Evolutionary conservation across 1,140 invertebrate species (phyloP), one percentile per base, ranked within the genome.

Genomic region (Phocides pigmalion): DNA sequence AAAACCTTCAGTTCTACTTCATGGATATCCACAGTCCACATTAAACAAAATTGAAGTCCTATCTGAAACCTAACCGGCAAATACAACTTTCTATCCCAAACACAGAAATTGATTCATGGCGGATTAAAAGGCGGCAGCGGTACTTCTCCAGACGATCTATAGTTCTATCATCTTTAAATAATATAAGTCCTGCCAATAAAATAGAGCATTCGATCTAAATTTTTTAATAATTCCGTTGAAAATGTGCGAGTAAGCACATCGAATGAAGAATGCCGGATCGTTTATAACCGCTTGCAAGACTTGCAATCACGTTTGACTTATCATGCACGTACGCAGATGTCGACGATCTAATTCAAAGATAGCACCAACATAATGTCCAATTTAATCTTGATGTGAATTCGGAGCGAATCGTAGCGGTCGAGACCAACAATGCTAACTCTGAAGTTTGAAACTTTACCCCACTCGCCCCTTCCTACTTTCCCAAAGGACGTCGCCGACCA

Each of bases 401-500:
- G 49, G 62, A 65, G 62, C 62, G 62, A 81, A 76, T 75, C 72
- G 77, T 61, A 82, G 78, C 51, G 81, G 76, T 81, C 66, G 68
- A 72, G 68, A 68, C 73, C 76, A 80, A 82, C 78, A 84, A 69
- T 85, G 81, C 81, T 82, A 81, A 80, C 81, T 82, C 70, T 62
- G 76, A 82, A 87, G 80, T 87, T 85, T 78, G 76, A 70, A 85
- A 89, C 82, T 84, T 84, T 70, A 68, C 69, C 69, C 65, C 66
- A 44, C 42, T 32, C 28, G 54, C 62, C 46, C 65, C 58, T 64
- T 17, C 59, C 32, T 54, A 64, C 32, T 42, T 53, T 75, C 75
- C 76, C 76, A 62, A 62, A 78, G 76, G 82, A 79, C 72, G 51
- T 66, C 53, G 71, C 74, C 68, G 68, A 66, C 54, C 72, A 76